Evolutionary conservation across 2,888 invertebrate genomes (phyloP).

Genomic region (Microctonus brassicae): DNA sequence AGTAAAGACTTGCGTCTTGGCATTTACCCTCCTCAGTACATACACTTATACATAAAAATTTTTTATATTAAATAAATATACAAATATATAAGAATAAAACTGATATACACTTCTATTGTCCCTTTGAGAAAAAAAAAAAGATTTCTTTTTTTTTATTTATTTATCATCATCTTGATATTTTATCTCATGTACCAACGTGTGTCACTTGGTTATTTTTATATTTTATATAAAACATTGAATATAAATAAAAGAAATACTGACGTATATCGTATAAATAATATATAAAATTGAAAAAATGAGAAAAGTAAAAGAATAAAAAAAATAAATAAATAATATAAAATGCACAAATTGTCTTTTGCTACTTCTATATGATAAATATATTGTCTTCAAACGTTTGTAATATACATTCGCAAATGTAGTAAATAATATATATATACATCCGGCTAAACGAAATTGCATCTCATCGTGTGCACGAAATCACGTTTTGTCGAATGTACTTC

Average conservation of each 20-base stretch:
- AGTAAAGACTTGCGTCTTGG: conserved; percentile 24
- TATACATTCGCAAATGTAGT: neutral
- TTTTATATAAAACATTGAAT: neutral
- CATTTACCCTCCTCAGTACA: conserved; percentile 3
- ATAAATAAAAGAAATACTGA: neutral
- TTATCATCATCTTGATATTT: neutral
- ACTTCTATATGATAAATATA: neutral
- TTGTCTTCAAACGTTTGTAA: too few species aligned
- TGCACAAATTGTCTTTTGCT: conserved; percentile 3
- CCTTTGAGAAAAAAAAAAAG: neutral
- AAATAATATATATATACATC: conserved; percentile 11
- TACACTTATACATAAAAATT: neutral
- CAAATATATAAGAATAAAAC: too few species aligned
- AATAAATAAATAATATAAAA: neutral
- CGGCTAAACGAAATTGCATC: conserved; percentile 33
- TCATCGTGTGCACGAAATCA: conserved; percentile 26
- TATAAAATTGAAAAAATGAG: too few species aligned
- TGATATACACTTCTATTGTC: conserved; percentile 5
- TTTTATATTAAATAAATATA: too few species aligned
- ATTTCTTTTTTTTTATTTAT: neutral
- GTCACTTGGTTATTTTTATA: neutral
- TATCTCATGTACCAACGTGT: too few species aligned
- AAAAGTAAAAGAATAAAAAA: neutral
- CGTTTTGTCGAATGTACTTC: conserved; percentile 28
- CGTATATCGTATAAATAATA: too few species aligned